phyloP scores from a whole-genome alignment of 2,797 vertebrate genomes.

The Coregonus suidteri region DNA sequence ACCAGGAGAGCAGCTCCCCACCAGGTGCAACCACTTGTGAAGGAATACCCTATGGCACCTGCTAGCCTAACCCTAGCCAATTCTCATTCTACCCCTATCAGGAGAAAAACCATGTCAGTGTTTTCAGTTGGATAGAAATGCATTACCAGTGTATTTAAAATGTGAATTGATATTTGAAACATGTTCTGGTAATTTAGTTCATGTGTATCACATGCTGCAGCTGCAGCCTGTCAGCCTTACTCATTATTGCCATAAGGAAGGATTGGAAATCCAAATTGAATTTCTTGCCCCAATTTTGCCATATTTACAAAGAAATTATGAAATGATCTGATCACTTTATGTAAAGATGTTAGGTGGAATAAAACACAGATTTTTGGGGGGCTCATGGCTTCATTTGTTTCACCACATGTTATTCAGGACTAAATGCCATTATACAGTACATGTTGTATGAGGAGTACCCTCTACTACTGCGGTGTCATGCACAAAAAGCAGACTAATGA shows the following conservation, averaged over 20 bases:
- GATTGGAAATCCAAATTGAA: slow-evolving; percentile 14
- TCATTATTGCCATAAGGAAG: slow-evolving; percentile 35
- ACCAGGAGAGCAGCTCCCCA: too few relatives aligned
- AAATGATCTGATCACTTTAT: slow-evolving; percentile 51
- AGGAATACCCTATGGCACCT: too few relatives aligned
- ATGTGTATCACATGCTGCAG: slow-evolving; percentile 47
- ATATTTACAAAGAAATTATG: slow-evolving; percentile 53
- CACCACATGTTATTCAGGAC: slow-evolving; percentile 54
- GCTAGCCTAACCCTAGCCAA: too few relatives aligned
- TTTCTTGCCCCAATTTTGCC: slow-evolving; percentile 41
- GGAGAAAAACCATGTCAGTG: background rate
- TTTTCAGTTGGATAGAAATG: slow-evolving; percentile 35
- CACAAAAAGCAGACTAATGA: background rate
- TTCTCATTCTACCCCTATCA: slow-evolving; percentile 16
- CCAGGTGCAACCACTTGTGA: background rate
- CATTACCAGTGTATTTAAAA: slow-evolving; percentile 53
- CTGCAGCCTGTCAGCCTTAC: slow-evolving; percentile 58
- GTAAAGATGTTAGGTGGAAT: slow-evolving; percentile 70
- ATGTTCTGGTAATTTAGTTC: slow-evolving; percentile 53
- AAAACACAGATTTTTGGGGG: slow-evolving; percentile 52
- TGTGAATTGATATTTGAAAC: slow-evolving; percentile 62
- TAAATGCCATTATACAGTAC: slow-evolving; percentile 25
- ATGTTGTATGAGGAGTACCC: slow-evolving; percentile 14
- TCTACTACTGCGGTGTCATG: background rate
- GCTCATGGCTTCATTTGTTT: slow-evolving; percentile 49